phyloP scores from a whole-genome alignment of 2,888 invertebrate species.

The Sepiola atlantica region DNA sequence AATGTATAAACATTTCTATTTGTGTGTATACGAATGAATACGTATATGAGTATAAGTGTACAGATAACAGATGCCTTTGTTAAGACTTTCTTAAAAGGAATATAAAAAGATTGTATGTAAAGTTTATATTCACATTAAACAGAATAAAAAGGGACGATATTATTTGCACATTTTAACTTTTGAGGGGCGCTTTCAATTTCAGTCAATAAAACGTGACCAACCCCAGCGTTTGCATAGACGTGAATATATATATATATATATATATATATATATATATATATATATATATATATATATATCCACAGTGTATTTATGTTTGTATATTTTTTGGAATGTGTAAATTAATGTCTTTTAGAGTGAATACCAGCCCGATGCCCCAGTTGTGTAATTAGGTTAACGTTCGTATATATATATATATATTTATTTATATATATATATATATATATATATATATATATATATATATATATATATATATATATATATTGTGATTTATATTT shows the following conservation, averaged over 20 bases:
- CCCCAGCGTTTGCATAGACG: not conserved
- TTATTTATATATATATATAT: not conserved
- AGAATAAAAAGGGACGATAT: not conserved
- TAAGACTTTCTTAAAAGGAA: not conserved
- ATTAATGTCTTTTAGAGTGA: not conserved
- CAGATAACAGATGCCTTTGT: not conserved
- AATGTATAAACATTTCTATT: not conserved
- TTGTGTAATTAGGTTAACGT: not conserved
- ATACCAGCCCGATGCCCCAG: not conserved
- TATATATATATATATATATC: not conserved
- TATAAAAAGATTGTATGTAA: not conserved
- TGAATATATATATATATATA: not conserved
- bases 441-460: not conserved
- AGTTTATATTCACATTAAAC: not conserved
- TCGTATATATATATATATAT: not conserved
- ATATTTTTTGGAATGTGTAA: not conserved
- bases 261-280: not conserved
- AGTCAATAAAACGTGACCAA: constrained; percentile 32
- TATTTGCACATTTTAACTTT: not conserved
- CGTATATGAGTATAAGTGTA: not conserved
- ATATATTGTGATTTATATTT: too few relatives aligned
- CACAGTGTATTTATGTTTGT: not conserved
- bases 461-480: too few relatives aligned
- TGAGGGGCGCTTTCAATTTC: not conserved
- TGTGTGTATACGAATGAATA: too few relatives aligned